phyloP scores from a whole-genome alignment of 2,888 invertebrate species.

The Spisula solida region DNA sequence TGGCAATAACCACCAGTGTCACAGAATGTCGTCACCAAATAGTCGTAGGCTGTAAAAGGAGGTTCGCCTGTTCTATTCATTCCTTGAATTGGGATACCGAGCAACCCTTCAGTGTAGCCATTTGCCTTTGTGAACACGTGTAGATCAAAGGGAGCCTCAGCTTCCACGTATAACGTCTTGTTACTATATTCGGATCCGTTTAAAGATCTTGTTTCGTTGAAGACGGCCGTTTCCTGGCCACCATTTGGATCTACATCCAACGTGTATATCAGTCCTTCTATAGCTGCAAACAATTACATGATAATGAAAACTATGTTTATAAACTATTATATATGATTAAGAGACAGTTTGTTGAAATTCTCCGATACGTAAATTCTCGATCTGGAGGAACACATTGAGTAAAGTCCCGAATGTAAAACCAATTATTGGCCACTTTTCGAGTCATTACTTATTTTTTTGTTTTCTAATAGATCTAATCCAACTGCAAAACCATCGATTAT shows the following conservation, averaged over 20 bases:
- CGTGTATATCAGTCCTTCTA: neutral
- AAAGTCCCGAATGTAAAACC: no score
- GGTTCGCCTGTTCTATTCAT: conserved; percentile 24
- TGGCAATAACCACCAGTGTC: conserved; percentile 62
- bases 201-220: conserved; percentile 20
- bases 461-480: no score
- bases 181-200: conserved; percentile 56
- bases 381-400: no score
- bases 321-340: no score
- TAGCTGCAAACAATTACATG: neutral
- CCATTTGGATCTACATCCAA: neutral
- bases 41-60: conserved; percentile 25
- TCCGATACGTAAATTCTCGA: no score
- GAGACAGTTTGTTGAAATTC: no score
- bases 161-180: conserved; percentile 49
- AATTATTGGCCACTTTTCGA: no score
- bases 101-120: conserved; percentile 53
- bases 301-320: neutral
- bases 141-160: conserved; percentile 34
- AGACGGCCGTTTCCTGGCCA: neutral
- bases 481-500: no score
- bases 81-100: conserved; percentile 51
- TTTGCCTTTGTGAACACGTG: conserved; percentile 48
- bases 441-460: no score
- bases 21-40: conserved; percentile 60